phyloP scores from a whole-genome alignment of 2,797 vertebrate genomes.

The Botia kubotai region DNA sequence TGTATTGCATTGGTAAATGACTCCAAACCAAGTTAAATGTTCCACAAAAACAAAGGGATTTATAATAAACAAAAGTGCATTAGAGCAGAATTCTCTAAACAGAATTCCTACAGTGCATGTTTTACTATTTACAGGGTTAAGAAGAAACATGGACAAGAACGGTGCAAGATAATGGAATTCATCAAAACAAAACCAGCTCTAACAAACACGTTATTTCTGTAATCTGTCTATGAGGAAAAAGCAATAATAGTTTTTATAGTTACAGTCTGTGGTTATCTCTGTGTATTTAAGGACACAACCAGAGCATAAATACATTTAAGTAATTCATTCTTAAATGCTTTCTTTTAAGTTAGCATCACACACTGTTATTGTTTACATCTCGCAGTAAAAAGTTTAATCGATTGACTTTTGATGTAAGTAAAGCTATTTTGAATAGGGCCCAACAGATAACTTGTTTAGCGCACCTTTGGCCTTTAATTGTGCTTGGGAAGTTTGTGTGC shows the following conservation, averaged over 20 bases:
- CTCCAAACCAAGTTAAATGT: not conserved
- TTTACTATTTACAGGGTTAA: not conserved
- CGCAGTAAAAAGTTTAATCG: slow-evolving; percentile 22
- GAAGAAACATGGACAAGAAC: not conserved
- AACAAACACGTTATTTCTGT: not conserved
- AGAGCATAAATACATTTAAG: not conserved
- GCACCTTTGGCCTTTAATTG: not conserved
- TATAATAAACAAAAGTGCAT: not conserved
- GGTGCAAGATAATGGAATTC: not conserved
- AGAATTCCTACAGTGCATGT: not conserved
- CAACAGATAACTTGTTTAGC: slow-evolving; percentile 11
- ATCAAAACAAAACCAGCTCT: not conserved
- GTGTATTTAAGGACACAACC: not conserved
- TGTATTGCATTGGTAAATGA: not conserved
- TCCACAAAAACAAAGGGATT: not conserved
- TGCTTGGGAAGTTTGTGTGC: not conserved
- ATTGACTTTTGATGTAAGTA: slow-evolving; percentile 13
- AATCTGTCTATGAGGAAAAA: too few species aligned
- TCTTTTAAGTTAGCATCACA: not conserved
- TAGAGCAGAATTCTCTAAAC: not conserved
- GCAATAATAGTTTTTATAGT: too few species aligned
- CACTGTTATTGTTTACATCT: not conserved
- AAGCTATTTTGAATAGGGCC: not conserved
- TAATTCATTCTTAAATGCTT: not conserved
- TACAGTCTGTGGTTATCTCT: not conserved